A percentile compares a stretch with the other conserved stretches of the same genome.
Evolutionary conservation across 1,140 invertebrate genomes (phyloP).

Genomic region (Musca domestica): DNA sequence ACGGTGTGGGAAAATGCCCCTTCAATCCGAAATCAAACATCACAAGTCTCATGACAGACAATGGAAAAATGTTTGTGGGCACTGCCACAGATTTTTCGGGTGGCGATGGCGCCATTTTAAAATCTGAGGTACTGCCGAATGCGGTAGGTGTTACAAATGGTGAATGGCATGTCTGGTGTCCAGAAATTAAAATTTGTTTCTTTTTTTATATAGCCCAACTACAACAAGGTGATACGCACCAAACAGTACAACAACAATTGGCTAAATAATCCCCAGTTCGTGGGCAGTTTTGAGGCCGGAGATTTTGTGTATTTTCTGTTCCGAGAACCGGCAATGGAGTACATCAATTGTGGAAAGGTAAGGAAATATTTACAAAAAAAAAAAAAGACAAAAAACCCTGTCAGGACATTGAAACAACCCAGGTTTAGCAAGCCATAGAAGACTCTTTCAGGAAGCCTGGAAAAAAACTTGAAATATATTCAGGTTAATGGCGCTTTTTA

Average conservation of each 20-base stretch:
- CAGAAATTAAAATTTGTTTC: conserved; percentile 6
- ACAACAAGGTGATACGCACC: conserved; percentile 65
- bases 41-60: conserved; percentile 74
- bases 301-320: conserved; percentile 89
- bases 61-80: conserved; percentile 78
- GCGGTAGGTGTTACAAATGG: conserved; percentile 28
- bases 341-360: conserved; percentile 91
- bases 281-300: conserved; percentile 86
- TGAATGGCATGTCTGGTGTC: not conserved
- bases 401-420: no score
- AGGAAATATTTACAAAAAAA: conserved; percentile 23
- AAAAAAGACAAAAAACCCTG: no score
- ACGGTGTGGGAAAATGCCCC: conserved; percentile 82
- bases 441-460: no score
- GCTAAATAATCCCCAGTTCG: conserved; percentile 91
- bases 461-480: no score
- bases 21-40: conserved; percentile 81
- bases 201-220: conserved; percentile 64
- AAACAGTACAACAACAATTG: conserved; percentile 87
- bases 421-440: no score
- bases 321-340: conserved; percentile 86
- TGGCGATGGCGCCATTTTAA: conserved; percentile 74
- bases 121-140: conserved; percentile 41
- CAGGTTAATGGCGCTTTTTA: no score
- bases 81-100: conserved; percentile 82